Base-by-base conservation (phyloP, 1,140 invertebrate species). In the Heliconius eleuchia region DNA sequence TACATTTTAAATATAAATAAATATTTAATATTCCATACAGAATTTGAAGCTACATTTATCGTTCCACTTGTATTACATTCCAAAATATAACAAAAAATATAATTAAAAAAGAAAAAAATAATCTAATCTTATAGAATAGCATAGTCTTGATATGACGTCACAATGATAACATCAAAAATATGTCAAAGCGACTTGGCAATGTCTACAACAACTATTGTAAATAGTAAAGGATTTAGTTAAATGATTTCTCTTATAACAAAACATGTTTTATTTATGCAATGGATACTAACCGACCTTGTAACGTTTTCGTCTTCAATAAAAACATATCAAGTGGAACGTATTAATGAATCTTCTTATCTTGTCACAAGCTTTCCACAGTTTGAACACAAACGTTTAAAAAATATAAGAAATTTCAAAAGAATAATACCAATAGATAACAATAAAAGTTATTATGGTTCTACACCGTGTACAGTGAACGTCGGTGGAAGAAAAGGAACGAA, bases 261-360 rank as follows among this genome's bases (percentile, higher is more conserved):
- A 78, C 82, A 83, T 83, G 81, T 87, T 77, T 81, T 89, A 74
- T 78, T 86, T 71, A 72, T 85, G 34, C 83, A 88, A 55, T 86
- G 78, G 77, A 82, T 88, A 73, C 60, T 88, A 50, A 82, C 82
- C 34, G 79, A 82, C 60, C 84, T 86, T 46, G 77, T 84, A 72
- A 83, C 80, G 34, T 80, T 82, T 76, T 83, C 86, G 66, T 77
- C 71, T 60, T 81, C 86, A 74, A 83, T 90, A 23, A 88, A 88
- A 80, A 92, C 88, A 37, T 93, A 87, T 78, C 86, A 92, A 87
- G 91, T 93, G 27, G 85, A 83, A n/a, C 85, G 88, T 3, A 78
- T 93, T 18, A 92, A 93, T 82, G 88, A 88, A 70, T 84, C 88
- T 3, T 82, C 90, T 1, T 93, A 87, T 77, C 77, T 93, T 72